Conservation (phyloP, 2,888 invertebrate species). For the Leucania comma region DNA sequence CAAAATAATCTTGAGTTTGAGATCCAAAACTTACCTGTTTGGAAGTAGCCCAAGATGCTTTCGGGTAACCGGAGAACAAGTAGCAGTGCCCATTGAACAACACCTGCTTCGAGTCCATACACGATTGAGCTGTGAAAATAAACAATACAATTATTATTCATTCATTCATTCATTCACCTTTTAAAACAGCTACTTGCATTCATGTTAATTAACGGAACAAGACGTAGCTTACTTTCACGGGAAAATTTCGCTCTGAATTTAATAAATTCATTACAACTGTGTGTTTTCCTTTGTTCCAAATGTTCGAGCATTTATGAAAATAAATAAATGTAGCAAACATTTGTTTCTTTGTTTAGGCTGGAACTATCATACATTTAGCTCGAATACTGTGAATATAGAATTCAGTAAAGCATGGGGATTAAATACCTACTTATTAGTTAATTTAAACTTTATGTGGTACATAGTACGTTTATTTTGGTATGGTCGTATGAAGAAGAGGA, state of each 20-base stretch:
- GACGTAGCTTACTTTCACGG: slow-evolving; percentile 7
- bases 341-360: slow-evolving; percentile 1
- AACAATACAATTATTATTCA: slow-evolving; percentile 2
- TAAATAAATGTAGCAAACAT: slow-evolving; percentile 35
- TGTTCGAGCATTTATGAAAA: slow-evolving; percentile 24
- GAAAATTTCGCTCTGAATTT: slow-evolving; percentile 36
- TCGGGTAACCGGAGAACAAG: slow-evolving; percentile 94
- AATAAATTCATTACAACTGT: slow-evolving; percentile 37
- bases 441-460: too few relatives aligned
- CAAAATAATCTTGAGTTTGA: background rate
- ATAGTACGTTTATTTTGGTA: too few relatives aligned
- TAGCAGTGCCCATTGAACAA: slow-evolving; percentile 94
- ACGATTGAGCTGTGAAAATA: slow-evolving; percentile 91
- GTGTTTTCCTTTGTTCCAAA: slow-evolving; percentile 24
- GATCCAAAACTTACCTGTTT: slow-evolving; percentile 73
- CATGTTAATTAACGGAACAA: slow-evolving; percentile 30
- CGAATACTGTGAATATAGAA: too few relatives aligned
- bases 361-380: background rate
- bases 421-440: too few relatives aligned
- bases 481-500: too few relatives aligned
- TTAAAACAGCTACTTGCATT: slow-evolving; percentile 4
- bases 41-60: slow-evolving; percentile 92
- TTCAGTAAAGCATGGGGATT: too few relatives aligned
- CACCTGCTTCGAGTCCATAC: slow-evolving; percentile 93
- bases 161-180: slow-evolving; percentile 13